Evolutionary conservation across 2,888 invertebrate species (phyloP), one percentile per base, ranked within the genome.

Genomic region (Ectobius pallidus): DNA sequence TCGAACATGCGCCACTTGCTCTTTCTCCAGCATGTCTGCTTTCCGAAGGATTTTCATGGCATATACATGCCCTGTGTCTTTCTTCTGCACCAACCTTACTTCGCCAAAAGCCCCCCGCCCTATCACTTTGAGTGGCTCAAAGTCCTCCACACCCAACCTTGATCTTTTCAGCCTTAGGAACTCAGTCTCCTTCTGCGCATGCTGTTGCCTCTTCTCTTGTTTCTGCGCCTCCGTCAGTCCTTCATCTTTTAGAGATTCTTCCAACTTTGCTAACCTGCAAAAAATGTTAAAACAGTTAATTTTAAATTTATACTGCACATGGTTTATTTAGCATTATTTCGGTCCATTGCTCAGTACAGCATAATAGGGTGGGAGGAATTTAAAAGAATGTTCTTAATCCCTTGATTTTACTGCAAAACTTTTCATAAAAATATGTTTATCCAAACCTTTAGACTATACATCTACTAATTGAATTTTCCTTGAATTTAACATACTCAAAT

Each of bases 11-110:
- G 98, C 98, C 77, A 93, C 91, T 87, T 99, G 99, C 85, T 99
- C 99, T 82, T 99, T 99, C 83, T 99, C 99, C 72, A 99, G 86
- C 99, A 99, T 99, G 83, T 99, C 99, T 3, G 96, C 95, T 83
- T 99, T 99, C 77, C 98, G 89, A 72, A 99, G 89, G 81, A 99
- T 99, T 86, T 99, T 99, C 99, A 99, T 99, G 46, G 99, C 99
- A 84, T 99, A 99, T 69, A 99, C 96, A 85, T 99, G 99, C 3
- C 99, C 99, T 1, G 99, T 99, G 84, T 99, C 99, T 84, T 97
- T 97, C 85, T 99, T 99, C 86, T 99, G 99, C 70, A 99, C 99
- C 74, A 99, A 87, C 77, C 99, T 92, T 72, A 99, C 99, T 88
- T 96, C 95, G 30, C 96, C 95, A 81, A 96, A 96, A 62, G 95